Evolutionary conservation across 2,888 invertebrate species (phyloP), one percentile per base, ranked within the genome.

Genomic region (Mellilla xanthometata): DNA sequence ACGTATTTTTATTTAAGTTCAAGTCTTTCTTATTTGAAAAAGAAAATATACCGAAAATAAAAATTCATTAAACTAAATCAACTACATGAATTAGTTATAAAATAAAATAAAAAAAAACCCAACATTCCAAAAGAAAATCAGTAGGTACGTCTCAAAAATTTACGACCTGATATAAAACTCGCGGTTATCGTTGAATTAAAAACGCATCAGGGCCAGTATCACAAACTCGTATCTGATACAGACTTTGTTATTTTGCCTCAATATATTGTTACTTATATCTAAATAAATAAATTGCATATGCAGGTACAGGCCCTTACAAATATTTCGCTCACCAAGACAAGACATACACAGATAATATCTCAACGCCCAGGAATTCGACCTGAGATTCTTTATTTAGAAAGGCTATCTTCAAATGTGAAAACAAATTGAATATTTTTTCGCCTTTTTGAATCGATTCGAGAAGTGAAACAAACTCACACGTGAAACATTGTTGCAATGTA

Each of bases 171-270:
- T 32, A 36, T 45, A 31, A 34, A 38, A 36, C 7, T 40, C 23
- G 29, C 27, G 12, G 28, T 49, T 50, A 50, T 45, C 40, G 39
- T 31, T 13, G 34, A 55, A 49, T 56, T 51, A 49, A 54, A 54
- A 54, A 39, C 46, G 9, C 29, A 49, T 47, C 46, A 49, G 39
- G 30, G 9, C n/a, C 8, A 3, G 24, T 24, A 19, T 19, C 6
- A 19, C 6, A 5, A 19, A 3, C 15, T 19, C 0, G 3, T 19
- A 1, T 5, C 4, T 6, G 15, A 19, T 19, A 19, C 6, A n/a
- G n/a, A n/a, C n/a, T n/a, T n/a, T n/a, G n/a, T n/a, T n/a, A n/a
- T n/a, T n/a, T n/a, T n/a, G n/a, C n/a, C n/a, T n/a, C n/a, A n/a
- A n/a, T n/a, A n/a, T n/a, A n/a, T n/a, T n/a, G n/a, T n/a, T n/a